A percentile compares a stretch with the other conserved stretches of the same genome.
These are phyloP conservation scores for Heteromormyrus szaboi DNA, from an alignment of 2,797 vertebrate genomes.

Conservation along the genomic window DNA sequence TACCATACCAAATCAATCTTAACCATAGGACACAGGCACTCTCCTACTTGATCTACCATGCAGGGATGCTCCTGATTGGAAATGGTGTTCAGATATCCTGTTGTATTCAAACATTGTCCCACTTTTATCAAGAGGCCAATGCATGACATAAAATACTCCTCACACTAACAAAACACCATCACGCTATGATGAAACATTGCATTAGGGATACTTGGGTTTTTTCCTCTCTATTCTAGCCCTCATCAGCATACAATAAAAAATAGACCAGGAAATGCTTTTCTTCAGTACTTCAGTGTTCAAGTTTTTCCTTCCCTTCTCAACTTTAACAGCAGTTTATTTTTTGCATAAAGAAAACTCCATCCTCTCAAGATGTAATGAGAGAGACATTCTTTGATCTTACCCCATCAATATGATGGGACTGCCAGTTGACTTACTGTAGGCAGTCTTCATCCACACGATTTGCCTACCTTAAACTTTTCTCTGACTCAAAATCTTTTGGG, in stretches of 20 bases:
- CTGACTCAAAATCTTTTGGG: neutral
- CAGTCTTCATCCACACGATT: neutral
- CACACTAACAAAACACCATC: neutral
- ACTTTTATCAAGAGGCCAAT: neutral
- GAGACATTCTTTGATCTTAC: neutral
- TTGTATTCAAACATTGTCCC: neutral
- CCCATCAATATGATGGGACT: neutral
- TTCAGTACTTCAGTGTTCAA: neutral
- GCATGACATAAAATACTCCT: neutral
- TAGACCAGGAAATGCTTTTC: neutral
- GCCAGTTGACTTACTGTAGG: neutral
- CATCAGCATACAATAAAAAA: neutral
- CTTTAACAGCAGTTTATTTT: neutral
- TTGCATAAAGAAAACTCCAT: neutral
- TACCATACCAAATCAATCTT: neutral
- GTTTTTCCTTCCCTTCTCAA: neutral
- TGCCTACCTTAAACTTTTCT: neutral
- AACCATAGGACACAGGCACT: neutral
- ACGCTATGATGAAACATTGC: neutral
- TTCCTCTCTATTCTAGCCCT: neutral
- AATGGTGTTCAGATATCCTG: neutral
- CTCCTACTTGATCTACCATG: neutral
- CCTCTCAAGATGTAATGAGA: neutral
- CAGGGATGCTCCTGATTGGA: neutral
- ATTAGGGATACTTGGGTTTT: neutral